Evolutionary conservation across 1,140 invertebrate species (phyloP), one percentile per base, ranked within the genome.

Genomic region (Sycophila sp.): DNA sequence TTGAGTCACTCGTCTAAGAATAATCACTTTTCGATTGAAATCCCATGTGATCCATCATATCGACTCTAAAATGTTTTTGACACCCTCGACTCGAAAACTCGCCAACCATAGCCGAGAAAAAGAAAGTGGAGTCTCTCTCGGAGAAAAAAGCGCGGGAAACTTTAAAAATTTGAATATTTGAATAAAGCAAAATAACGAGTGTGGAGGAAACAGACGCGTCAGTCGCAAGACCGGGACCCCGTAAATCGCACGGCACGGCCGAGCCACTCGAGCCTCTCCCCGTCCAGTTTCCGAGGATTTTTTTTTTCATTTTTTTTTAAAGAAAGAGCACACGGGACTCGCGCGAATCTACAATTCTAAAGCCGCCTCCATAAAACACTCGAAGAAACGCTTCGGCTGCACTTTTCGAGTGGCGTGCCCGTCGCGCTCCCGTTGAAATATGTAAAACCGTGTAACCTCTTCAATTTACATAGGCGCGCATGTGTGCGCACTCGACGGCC

Each of bases 1-100:
- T n/a, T n/a, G n/a, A n/a, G 81, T 82, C 85, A 84, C 80, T 84
- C 77, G 79, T 82, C 78, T n/a, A 81, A 85, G 85, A 85, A 80
- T 86, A 84, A 85, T 85, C 81, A 83, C 81, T 85, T 86, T 83
- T 77, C 83, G 85, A 87, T 87, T 84, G 85, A 85, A 86, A 87
- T 86, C 79, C 80, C 82, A 84, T 83, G 59, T 74, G 66, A 73
- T 71, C 71, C 62, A 70, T 67, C 72, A 75, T 65, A 15, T 38
- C 83, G 86, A 86, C 86, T 87, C 73, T 75, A 78, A 82, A 81
- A 71, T 77, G 78, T 72, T 72, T 70, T 68, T 76, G 76, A 75
- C 76, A 74, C 59, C 11, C 51, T 58, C 32, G 19, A 56, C 55
- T 24, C 45, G 58, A 80, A 82, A 80, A 81, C 51, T 72, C 71